Evolutionary conservation across 2,113 vertebrate genomes (phyloP).

Genomic region (Protobothrops flavoviridis): DNA sequence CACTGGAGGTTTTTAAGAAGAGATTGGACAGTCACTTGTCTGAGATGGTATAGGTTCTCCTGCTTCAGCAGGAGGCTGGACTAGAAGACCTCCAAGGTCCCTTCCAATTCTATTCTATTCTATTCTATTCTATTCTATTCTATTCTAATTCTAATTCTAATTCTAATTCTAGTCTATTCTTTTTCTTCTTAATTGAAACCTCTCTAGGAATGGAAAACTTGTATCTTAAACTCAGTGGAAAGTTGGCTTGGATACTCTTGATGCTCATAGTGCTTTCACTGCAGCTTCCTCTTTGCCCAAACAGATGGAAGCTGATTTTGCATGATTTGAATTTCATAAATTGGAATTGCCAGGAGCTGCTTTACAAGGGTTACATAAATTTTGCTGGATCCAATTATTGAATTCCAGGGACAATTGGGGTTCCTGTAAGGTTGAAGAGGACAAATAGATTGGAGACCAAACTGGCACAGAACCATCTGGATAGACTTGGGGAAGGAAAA

Average conservation of each 20-base stretch:
- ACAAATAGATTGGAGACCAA: slow-evolving; percentile 35
- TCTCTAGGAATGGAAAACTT: neutral
- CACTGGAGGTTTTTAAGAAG: too few relatives aligned
- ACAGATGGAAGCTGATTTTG: slow-evolving; percentile 61
- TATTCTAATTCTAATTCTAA: too few relatives aligned
- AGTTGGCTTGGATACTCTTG: slow-evolving; percentile 44
- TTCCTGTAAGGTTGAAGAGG: slow-evolving; percentile 35
- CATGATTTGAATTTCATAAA: slow-evolving; percentile 60
- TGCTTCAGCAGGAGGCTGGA: too few relatives aligned
- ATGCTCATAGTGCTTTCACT: slow-evolving; percentile 46
- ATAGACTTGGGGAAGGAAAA: neutral
- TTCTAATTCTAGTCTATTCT: neutral
- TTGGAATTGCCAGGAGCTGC: slow-evolving; percentile 48
- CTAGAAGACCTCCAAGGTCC: too few relatives aligned
- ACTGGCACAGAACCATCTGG: slow-evolving; percentile 26
- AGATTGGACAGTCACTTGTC: too few relatives aligned
- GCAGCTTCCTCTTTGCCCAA: slow-evolving; percentile 45
- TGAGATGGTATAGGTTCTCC: too few relatives aligned
- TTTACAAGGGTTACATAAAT: slow-evolving; percentile 56
- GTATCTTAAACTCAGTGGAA: slow-evolving; percentile 7
- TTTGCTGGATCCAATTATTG: slow-evolving; percentile 50
- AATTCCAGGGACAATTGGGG: slow-evolving; percentile 51
- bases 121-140: too few relatives aligned
- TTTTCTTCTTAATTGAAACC: neutral
- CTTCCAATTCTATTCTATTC: too few relatives aligned